A percentile compares a stretch with the other conserved stretches of the same genome.
phyloP scores from a whole-genome alignment of 2,888 invertebrate species.

The Amorpha juglandis region DNA sequence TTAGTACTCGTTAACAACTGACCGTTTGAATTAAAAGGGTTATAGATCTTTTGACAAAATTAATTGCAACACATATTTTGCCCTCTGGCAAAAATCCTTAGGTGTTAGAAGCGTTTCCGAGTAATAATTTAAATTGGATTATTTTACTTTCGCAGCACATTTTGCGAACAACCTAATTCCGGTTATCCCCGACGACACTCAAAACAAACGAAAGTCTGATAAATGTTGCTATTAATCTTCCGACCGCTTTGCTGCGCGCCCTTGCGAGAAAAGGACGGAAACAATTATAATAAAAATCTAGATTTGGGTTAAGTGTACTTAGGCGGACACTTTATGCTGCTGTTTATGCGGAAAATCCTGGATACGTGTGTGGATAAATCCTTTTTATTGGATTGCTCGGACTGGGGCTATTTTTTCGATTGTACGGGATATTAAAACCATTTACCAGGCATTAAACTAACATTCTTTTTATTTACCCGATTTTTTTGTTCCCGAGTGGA shows the following conservation, averaged over 20 bases:
- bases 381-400: constrained; percentile 34
- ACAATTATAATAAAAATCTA: constrained; percentile 59
- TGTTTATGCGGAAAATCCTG: constrained; percentile 35
- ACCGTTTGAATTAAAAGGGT: neutral
- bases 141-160: constrained; percentile 66
- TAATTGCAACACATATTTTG: neutral
- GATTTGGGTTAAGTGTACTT: constrained; percentile 56
- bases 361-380: constrained; percentile 39
- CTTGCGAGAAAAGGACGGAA: constrained; percentile 57
- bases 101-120: constrained; percentile 6
- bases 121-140: constrained; percentile 71
- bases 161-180: constrained; percentile 72
- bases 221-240: constrained; percentile 76
- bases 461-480: neutral
- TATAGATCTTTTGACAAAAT: neutral
- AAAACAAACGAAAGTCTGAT: constrained; percentile 79
- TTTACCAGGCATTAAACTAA: constrained; percentile 7
- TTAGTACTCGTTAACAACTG: neutral
- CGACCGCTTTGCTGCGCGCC: constrained; percentile 54
- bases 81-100: neutral
- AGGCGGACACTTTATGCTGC: constrained; percentile 39
- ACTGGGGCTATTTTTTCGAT: constrained; percentile 26
- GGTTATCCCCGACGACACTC: constrained; percentile 73
- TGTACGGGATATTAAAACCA: neutral
- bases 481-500: no score